Base-by-base conservation (phyloP, 37 sponge, comb jelly and placozoan species). In the Amphimedon queenslandica region DNA sequence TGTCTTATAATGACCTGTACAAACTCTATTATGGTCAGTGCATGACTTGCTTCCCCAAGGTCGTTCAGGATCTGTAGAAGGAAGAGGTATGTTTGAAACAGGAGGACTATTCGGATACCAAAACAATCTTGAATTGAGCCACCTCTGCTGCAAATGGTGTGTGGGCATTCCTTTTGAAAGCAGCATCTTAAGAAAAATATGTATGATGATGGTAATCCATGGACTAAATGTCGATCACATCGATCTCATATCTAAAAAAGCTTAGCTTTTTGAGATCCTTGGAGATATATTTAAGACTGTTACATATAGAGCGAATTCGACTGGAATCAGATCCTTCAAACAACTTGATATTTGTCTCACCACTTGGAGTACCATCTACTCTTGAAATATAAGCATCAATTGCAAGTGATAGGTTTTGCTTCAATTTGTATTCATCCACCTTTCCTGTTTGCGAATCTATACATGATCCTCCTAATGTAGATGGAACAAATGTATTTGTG, bases 281-380 rank as follows among this genome's bases (percentile, higher is more conserved):
- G 23, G 21, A 56, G 57, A 32, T 33, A 73, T 2, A 55, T 4
- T 30, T 8, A 37, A 66, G 20, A 25, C 21, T 10, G 4, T 43
- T 29, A 42, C 55, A 5, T 8, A 13, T 40, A 8, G 3, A 4
- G 27, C 55, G 82, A 1, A 64, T 30, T 35, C 38, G 43, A 40
- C 24, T 73, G 1, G 69, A 53, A 25, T 74, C 53, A 27, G 71
- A 75, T 41, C 83, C 76, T 13, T 53, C 30, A 42, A 42, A 68
- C 4, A 82, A 64, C 6, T 82, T 58, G n/a, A 74, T 74, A 1
- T 6, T 30, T 3, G 83, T 68, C 3, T 82, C 70, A 13, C 75
- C 82, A 74, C 82, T 74, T 30, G 69, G 69, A 38, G 69, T 40
- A 1, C 51, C 43, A 68, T 82, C 37, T 20, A 82, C 82, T 24